A percentile compares a stretch with the other conserved stretches of the same genome.
Conservation (phyloP, 2,797 vertebrate species). For the Adelosebastes latens region DNA sequence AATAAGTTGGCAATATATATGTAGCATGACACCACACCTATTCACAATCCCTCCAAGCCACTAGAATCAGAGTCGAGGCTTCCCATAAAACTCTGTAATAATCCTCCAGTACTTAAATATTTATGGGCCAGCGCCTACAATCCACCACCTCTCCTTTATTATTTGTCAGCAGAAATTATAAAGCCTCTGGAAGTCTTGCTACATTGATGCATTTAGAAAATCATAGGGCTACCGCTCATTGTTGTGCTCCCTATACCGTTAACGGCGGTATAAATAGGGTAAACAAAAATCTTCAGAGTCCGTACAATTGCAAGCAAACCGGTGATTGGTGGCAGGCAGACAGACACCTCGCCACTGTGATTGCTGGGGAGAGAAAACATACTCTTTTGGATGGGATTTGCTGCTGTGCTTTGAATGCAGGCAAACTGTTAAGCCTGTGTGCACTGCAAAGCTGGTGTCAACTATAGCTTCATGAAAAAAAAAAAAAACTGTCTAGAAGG, state of each 20-base stretch:
- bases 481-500: neutral
- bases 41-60: slow-evolving; percentile 41
- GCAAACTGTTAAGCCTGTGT: slow-evolving; percentile 14
- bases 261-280: slow-evolving; percentile 21
- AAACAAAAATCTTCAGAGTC: slow-evolving; percentile 62
- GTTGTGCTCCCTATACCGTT: neutral
- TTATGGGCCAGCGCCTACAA: slow-evolving; percentile 59
- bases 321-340: slow-evolving; percentile 13
- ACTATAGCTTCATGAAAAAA: neutral
- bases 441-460: slow-evolving; percentile 24
- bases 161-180: slow-evolving; percentile 73
- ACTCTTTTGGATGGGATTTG: slow-evolving; percentile 26
- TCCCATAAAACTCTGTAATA: slow-evolving; percentile 65
- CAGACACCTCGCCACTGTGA: slow-evolving; percentile 29
- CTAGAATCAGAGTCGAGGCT: slow-evolving; percentile 51
- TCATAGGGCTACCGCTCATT: slow-evolving; percentile 38
- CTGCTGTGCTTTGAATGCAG: slow-evolving; percentile 32
- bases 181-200: slow-evolving; percentile 39
- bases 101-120: slow-evolving; percentile 73
- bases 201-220: slow-evolving; percentile 53
- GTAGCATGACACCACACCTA: slow-evolving; percentile 6
- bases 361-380: slow-evolving; percentile 22
- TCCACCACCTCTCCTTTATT: slow-evolving; percentile 55
- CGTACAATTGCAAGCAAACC: slow-evolving; percentile 19
- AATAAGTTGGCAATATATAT: slow-evolving; percentile 20